Percentiles rank a stretch among this genome's conserved stretches.
phyloP scores from a whole-genome alignment of 2,113 vertebrate genomes.

The Scalopus aquaticus region DNA sequence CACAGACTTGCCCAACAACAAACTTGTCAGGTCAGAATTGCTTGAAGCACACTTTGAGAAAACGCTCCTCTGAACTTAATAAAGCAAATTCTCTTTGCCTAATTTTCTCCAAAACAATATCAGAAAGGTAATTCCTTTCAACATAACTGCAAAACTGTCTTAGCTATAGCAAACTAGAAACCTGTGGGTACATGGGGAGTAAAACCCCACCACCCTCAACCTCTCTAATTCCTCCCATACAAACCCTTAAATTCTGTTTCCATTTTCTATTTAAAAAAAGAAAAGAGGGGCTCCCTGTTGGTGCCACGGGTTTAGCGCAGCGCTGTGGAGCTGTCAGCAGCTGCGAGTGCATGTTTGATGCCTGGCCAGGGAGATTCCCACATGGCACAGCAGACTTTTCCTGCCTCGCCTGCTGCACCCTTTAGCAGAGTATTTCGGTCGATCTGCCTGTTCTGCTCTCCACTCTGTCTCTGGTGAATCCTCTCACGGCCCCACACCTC shows the following conservation, averaged over 20 bases:
- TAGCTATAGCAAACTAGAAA: not conserved
- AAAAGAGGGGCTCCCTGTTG: not conserved
- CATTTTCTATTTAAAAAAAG: not conserved
- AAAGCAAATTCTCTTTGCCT: conserved; percentile 32
- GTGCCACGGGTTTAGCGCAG: too few species aligned
- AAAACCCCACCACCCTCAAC: not conserved
- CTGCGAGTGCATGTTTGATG: too few species aligned
- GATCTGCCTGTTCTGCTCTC: too few species aligned
- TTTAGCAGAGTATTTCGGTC: too few species aligned
- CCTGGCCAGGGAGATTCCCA: too few species aligned
- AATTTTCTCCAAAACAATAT: not conserved
- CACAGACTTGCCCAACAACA: not conserved
- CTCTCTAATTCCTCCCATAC: not conserved
- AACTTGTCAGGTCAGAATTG: not conserved
- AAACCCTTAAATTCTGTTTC: not conserved
- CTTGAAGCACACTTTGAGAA: not conserved
- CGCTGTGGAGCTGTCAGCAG: not conserved
- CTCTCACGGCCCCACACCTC: too few species aligned
- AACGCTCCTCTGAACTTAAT: not conserved
- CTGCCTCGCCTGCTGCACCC: too few species aligned
- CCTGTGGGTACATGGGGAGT: not conserved
- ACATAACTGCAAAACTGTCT: not conserved
- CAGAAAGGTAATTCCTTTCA: conserved; percentile 40
- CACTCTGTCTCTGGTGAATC: too few species aligned
- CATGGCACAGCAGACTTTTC: too few species aligned